phyloP scores from a whole-genome alignment of 2,797 vertebrate genomes.

The Gambelia wislizenii region DNA sequence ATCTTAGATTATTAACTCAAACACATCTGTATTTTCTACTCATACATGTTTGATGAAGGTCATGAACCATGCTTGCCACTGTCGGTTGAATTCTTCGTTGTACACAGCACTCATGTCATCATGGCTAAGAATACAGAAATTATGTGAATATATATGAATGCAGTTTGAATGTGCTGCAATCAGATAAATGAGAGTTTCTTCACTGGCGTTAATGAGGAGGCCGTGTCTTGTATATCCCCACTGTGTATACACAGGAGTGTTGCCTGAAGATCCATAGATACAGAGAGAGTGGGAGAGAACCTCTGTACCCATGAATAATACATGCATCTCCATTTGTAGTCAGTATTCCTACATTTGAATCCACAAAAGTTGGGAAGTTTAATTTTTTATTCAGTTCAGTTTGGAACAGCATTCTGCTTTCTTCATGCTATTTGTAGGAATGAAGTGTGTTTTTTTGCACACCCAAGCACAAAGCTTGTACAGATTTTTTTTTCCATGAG shows the following conservation, averaged over 20 bases:
- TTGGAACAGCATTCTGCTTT: neutral
- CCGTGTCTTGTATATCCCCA: slow-evolving; percentile 16
- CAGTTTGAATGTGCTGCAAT: neutral
- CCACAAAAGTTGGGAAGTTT: neutral
- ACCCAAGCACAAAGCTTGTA: neutral
- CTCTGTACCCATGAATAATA: neutral
- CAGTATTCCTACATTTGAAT: neutral
- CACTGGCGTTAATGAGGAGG: neutral
- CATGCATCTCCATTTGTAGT: neutral
- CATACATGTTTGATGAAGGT: slow-evolving; percentile 78
- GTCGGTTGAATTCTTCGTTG: slow-evolving; percentile 69
- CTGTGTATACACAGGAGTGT: slow-evolving; percentile 16
- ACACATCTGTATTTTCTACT: slow-evolving; percentile 62
- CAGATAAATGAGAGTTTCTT: slow-evolving; percentile 14
- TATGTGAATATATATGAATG: neutral
- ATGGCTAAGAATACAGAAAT: slow-evolving; percentile 56
- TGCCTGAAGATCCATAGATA: neutral
- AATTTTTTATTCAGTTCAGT: slow-evolving; percentile 11
- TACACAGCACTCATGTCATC: slow-evolving; percentile 65
- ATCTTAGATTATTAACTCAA: slow-evolving; percentile 70
- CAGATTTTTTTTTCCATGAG: neutral
- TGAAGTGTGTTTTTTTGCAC: slow-evolving; percentile 21
- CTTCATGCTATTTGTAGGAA: slow-evolving; percentile 10
- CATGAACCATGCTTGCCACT: slow-evolving; percentile 61
- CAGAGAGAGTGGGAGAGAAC: neutral